phyloP scores from a whole-genome alignment of 2,113 vertebrate genomes.

The Zapornia atra region DNA sequence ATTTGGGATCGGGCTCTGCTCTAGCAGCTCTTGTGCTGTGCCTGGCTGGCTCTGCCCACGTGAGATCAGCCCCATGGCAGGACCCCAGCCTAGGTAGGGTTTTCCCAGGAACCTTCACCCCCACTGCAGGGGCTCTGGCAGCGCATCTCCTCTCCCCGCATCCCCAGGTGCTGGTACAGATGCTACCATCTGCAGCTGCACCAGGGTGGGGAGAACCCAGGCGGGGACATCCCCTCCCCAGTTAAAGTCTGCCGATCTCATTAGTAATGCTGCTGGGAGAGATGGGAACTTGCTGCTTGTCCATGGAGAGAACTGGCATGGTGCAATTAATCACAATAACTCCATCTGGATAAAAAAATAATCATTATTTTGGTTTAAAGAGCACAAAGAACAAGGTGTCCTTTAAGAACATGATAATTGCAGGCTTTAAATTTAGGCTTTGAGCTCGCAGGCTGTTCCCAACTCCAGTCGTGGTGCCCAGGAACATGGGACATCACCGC shows the following conservation, averaged over 20 bases:
- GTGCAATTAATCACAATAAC: slow-evolving; percentile 50
- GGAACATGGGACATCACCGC: not conserved
- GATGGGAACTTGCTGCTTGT: not conserved
- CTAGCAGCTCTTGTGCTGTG: not conserved
- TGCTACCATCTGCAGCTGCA: not conserved
- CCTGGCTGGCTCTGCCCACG: not conserved
- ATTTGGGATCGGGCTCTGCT: not conserved
- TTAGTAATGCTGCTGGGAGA: not conserved
- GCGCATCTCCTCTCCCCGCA: accelerated
- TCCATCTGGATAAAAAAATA: slow-evolving; percentile 21
- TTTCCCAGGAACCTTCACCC: not conserved
- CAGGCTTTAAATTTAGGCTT: not conserved
- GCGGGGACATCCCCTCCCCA: not conserved
- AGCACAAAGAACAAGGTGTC: slow-evolving; percentile 22
- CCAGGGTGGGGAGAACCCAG: not conserved
- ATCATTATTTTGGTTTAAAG: slow-evolving; percentile 14
- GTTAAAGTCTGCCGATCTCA: not conserved
- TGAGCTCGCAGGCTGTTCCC: not conserved
- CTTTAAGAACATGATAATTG: not conserved
- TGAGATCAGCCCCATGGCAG: accelerated
- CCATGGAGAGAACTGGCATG: not conserved
- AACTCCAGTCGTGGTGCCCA: not conserved
- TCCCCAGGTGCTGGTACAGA: not conserved
- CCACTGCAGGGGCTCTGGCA: not conserved
- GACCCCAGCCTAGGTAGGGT: not conserved